Conservation (phyloP, 1,140 invertebrate species). For the Danaus plexippus region DNA sequence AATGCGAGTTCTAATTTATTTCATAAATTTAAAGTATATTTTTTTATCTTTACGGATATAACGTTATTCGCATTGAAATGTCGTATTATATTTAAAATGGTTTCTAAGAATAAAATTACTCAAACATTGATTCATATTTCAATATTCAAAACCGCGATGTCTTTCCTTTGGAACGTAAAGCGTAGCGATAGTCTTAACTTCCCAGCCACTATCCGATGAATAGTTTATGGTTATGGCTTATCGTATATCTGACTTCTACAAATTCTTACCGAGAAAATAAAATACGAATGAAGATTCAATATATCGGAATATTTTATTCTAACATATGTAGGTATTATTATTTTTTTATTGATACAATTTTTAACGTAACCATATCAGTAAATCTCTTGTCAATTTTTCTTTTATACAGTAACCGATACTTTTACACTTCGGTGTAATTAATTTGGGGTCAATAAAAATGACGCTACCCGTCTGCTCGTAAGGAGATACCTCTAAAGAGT, state of each 20-base stretch:
- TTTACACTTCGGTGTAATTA: background rate
- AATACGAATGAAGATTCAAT: too few species aligned
- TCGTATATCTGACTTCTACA: conserved; percentile 46
- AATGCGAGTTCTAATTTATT: background rate
- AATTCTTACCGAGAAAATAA: too few species aligned
- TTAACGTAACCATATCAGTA: background rate
- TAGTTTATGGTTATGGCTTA: conserved; percentile 46
- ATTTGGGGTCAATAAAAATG: conserved; percentile 5
- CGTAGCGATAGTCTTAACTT: conserved; percentile 7
- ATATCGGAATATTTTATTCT: too few species aligned
- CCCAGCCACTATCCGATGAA: conserved; percentile 32
- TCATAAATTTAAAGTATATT: background rate
- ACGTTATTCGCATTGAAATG: background rate
- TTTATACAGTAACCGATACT: conserved; percentile 1
- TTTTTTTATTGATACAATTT: too few species aligned
- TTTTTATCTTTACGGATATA: background rate
- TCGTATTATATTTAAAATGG: too few species aligned
- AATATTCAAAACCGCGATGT: too few species aligned
- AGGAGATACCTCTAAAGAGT: conserved; percentile 39
- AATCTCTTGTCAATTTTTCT: conserved; percentile 16
- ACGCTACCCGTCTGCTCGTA: conserved; percentile 24
- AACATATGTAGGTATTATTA: too few species aligned
- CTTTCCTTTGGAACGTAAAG: too few species aligned
- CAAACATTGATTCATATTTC: too few species aligned
- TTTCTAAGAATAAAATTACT: too few species aligned